phyloP scores from a whole-genome alignment of 1,140 invertebrate genomes.

The Bilobella aurantiaca region DNA sequence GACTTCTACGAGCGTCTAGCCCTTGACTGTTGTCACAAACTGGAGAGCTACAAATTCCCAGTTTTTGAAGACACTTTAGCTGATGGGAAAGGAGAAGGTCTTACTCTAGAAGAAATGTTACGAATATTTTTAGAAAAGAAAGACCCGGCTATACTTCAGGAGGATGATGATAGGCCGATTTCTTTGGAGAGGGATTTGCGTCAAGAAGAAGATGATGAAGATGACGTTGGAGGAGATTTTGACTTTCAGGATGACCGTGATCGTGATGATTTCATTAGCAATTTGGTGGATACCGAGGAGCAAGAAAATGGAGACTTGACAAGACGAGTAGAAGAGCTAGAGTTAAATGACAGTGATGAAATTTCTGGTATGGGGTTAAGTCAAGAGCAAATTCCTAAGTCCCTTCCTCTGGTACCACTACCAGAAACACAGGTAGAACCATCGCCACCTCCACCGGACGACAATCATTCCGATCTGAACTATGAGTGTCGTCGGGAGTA shows the following conservation, averaged over 20 bases:
- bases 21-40: conserved; percentile 58
- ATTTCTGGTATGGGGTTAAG: too few relatives aligned
- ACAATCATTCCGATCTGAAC: not conserved
- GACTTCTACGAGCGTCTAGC: conserved; percentile 68
- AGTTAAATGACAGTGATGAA: too few relatives aligned
- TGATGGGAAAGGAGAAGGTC: conserved; percentile 44
- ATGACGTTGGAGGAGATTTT: conserved; percentile 11
- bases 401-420: not conserved
- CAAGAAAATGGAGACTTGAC: not conserved
- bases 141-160: not conserved
- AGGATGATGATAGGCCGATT: not conserved
- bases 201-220: conserved; percentile 21
- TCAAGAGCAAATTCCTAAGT: too few relatives aligned
- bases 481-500: conserved; percentile 38
- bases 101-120: conserved; percentile 30
- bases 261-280: not conserved
- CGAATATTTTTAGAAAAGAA: conserved; percentile 10
- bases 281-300: not conserved
- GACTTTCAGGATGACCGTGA: conserved; percentile 13
- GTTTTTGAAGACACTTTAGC: conserved; percentile 69
- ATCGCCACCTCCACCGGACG: not conserved
- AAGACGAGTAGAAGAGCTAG: too few relatives aligned
- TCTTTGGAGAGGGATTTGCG: conserved; percentile 23
- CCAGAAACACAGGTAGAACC: not conserved
- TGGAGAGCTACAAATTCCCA: conserved; percentile 63